A percentile compares a stretch with the other conserved stretches of the same genome.
These are phyloP conservation scores for Clarias laeviceps DNA, from an alignment of 2,797 vertebrate species.

Conservation along the genomic window DNA sequence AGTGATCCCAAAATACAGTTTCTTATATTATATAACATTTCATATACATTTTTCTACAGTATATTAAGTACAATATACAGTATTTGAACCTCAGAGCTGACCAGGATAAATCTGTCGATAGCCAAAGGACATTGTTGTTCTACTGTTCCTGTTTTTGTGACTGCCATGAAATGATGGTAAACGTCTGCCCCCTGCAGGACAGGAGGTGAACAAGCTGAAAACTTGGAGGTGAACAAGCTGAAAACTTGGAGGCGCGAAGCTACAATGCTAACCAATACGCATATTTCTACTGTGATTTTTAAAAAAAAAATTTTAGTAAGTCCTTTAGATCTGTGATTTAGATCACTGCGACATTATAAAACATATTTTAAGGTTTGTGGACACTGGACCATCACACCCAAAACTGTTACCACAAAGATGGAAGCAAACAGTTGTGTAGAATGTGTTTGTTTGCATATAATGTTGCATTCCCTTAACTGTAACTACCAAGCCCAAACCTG, in stretches of 20 bases:
- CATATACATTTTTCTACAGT: neutral
- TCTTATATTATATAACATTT: neutral
- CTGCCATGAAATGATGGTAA: neutral
- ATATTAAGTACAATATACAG: neutral
- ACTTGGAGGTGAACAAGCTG: neutral
- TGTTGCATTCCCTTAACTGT: neutral
- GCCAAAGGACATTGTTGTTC: neutral
- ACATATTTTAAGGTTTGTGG: neutral
- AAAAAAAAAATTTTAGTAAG: too few relatives aligned
- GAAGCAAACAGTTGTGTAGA: neutral
- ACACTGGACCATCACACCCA: neutral
- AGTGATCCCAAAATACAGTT: neutral
- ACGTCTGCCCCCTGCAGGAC: conserved; percentile 27
- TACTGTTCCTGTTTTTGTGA: conserved; percentile 6
- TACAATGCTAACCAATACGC: neutral
- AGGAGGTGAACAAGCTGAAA: conserved; percentile 11
- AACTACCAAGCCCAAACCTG: neutral
- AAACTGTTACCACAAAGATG: neutral
- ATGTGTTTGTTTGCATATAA: neutral
- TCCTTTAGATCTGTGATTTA: too few relatives aligned
- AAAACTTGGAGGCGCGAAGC: neutral
- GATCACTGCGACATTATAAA: neutral
- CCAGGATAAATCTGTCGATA: neutral
- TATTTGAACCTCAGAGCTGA: too few relatives aligned
- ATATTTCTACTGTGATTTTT: neutral